Evolutionary conservation across 2,888 invertebrate genomes (phyloP), one percentile per base, ranked within the genome.

Genomic region (Dioctria rufipes): DNA sequence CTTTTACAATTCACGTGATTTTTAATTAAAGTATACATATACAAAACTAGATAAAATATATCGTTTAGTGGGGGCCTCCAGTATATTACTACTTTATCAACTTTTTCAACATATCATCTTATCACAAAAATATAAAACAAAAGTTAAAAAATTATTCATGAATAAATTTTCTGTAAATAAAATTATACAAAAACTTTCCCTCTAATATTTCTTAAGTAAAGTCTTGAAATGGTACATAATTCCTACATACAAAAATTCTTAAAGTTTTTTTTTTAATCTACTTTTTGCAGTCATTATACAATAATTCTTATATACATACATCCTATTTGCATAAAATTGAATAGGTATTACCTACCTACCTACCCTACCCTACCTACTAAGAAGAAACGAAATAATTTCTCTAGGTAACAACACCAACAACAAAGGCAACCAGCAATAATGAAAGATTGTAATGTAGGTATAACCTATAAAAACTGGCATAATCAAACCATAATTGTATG

Each of bases 291-390:
- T 61, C 61, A 61, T 61, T 61, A 25, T 25, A 37, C 61, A 39
- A 25, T 11, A 61, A 39, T 61, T 61, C 61, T 39, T 25, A 61
- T 61, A 11, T 61, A 25, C 25, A 25, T 25, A 25, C 25, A 25
- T 25, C 25, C 39, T 5, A 61, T 61, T 61, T 61, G 39, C 61
- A 61, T 61, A 61, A 61, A 61, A 61, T 61, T 61, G 61, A 25
- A 61, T 54, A 54, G 25, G 25, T 25, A 25, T 25, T 25, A 25
- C 25, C 25, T 25, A 2, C 25, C 25, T 25, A 25, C 25, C 25
- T 25, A 25, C 25, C 25, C 25, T 25, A 25, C 25, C 25, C 25
- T 25, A 25, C 25, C 54, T 54, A 4, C 8, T 46, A 4, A 6
- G 11, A n/a, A 8, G 54, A 54, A 54, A 54, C 5, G 58, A 25